Conservation (phyloP, 2,113 vertebrate species). For the Tonatia bakeri region DNA sequence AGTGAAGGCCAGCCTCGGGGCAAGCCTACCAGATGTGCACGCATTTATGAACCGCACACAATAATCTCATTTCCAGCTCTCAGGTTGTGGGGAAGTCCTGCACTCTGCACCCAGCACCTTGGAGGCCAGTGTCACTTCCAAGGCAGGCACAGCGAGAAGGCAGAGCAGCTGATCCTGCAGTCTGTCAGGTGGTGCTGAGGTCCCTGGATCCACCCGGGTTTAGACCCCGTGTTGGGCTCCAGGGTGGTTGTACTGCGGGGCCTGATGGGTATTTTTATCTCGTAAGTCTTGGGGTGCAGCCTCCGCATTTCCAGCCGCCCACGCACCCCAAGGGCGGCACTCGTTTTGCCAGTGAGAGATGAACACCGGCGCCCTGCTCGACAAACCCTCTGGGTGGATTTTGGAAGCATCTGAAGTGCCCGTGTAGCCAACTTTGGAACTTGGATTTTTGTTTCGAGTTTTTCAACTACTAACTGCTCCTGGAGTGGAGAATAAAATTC, state of each 20-base stretch:
- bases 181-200: not conserved
- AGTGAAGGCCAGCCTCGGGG: not conserved
- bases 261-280: not conserved
- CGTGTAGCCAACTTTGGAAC: not conserved
- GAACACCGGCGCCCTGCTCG: not conserved
- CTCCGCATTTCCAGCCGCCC: not conserved
- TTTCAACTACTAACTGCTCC: not conserved
- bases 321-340: not conserved
- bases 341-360: not conserved
- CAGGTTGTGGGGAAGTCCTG: not conserved
- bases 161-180: accelerated
- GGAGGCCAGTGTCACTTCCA: not conserved
- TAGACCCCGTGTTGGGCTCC: not conserved
- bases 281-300: not conserved
- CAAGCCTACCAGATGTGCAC: not conserved
- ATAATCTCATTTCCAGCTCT: not conserved
- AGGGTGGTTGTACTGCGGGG: not conserved
- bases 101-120: not conserved
- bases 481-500: not conserved
- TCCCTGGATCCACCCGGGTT: not conserved
- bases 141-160: not conserved
- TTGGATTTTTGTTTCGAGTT: not conserved
- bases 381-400: not conserved
- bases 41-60: not conserved
- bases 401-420: not conserved